phyloP scores from a whole-genome alignment of 1,140 invertebrate genomes.

The Brachionus asplanchnoidis region DNA sequence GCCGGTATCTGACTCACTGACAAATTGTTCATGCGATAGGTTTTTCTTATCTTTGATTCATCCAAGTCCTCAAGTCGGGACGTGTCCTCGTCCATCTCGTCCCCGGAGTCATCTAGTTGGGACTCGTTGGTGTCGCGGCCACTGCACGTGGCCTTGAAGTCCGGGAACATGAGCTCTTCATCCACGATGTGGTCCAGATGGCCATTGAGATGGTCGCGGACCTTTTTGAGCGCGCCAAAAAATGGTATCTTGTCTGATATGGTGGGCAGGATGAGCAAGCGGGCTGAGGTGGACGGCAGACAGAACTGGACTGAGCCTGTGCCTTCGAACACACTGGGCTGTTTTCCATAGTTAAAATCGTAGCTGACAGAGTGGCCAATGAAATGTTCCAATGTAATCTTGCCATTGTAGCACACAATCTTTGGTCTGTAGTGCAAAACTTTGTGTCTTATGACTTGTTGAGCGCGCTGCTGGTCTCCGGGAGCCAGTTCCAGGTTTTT shows the following conservation, averaged over 20 bases:
- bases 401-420: conserved; percentile 97
- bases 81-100: background rate
- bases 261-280: conserved; percentile 86
- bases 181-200: conserved; percentile 78
- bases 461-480: conserved; percentile 94
- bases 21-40: conserved; percentile 11
- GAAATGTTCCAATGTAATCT: conserved; percentile 64
- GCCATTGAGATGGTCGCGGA: conserved; percentile 87
- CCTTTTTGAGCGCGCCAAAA: conserved; percentile 86
- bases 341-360: conserved; percentile 90
- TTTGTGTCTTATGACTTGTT: conserved; percentile 81
- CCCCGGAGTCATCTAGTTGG: background rate
- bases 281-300: conserved; percentile 92
- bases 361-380: conserved; percentile 73
- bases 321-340: conserved; percentile 82
- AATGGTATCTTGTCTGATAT: conserved; percentile 94
- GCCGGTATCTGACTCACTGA: background rate
- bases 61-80: background rate
- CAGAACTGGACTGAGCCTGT: conserved; percentile 94
- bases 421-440: conserved; percentile 85
- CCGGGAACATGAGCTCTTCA: conserved; percentile 79
- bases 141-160: conserved; percentile 43
- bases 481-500: conserved; percentile 53
- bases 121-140: background rate
- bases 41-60: background rate